Percentiles rank a stretch among this genome's conserved stretches.
These are phyloP conservation scores for Semicossyphus pulcher DNA, from an alignment of 2,113 vertebrate genomes.

Conservation along the genomic window DNA sequence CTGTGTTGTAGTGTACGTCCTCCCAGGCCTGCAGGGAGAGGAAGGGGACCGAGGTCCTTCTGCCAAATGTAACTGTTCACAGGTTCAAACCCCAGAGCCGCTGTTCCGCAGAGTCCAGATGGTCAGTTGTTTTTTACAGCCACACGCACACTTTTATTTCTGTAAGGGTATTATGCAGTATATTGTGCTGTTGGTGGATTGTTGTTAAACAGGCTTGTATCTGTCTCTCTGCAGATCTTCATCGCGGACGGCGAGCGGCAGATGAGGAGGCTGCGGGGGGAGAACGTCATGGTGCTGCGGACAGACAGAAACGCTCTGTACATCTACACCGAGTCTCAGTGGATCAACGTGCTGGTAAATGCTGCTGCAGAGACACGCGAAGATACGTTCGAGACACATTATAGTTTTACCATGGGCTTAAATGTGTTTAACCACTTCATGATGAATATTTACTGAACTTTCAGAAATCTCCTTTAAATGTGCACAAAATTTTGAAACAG, in stretches of 20 bases:
- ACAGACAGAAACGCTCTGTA: constrained; percentile 63
- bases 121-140: too few relatives aligned
- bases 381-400: too few relatives aligned
- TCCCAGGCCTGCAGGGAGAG: constrained; percentile 62
- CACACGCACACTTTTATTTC: too few relatives aligned
- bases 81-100: neutral
- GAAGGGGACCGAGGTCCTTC: constrained; percentile 40
- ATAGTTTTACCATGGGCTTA: too few relatives aligned
- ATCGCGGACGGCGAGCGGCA: constrained; percentile 55
- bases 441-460: too few relatives aligned
- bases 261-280: constrained; percentile 56
- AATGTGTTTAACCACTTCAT: too few relatives aligned
- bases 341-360: constrained; percentile 72
- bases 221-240: constrained; percentile 51
- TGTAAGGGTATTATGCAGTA: too few relatives aligned
- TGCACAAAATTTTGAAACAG: too few relatives aligned
- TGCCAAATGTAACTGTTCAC: constrained; percentile 56
- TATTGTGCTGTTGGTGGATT: too few relatives aligned
- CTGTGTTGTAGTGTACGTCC: constrained; percentile 56
- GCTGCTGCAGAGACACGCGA: neutral
- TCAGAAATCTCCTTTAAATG: too few relatives aligned
- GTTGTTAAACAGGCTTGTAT: neutral
- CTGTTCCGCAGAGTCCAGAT: constrained; percentile 14
- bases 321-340: constrained; percentile 66
- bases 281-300: constrained; percentile 72